phyloP scores from a whole-genome alignment of 1,140 invertebrate species.

The Trachymyrmex septentrionalis region DNA sequence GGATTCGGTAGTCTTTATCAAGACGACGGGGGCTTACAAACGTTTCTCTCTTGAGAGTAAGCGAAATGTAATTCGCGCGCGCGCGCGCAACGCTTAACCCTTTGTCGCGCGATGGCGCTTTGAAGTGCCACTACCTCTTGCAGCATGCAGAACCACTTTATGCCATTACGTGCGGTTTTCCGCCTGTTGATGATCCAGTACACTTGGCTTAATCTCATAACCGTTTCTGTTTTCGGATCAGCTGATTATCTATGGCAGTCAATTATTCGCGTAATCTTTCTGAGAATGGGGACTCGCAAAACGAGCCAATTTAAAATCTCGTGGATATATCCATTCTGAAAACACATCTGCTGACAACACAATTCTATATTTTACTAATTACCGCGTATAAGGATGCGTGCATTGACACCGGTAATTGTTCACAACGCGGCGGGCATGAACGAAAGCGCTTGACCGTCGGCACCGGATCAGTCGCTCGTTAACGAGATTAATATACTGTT shows the following conservation, averaged over 20 bases:
- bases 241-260: not conserved
- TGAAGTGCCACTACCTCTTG: constrained; percentile 36
- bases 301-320: not conserved
- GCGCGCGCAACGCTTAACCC: constrained; percentile 43
- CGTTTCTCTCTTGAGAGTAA: constrained; percentile 48
- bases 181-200: constrained; percentile 47
- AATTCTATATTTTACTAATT: not conserved
- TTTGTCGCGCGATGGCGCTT: constrained; percentile 50
- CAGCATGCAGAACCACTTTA: constrained; percentile 57
- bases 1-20: constrained; percentile 35
- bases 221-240: constrained; percentile 24
- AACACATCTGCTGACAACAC: not conserved
- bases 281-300: not conserved
- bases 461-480: constrained; percentile 31
- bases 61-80: constrained; percentile 47
- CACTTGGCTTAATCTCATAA: constrained; percentile 1
- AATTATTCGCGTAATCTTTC: not conserved
- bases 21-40: constrained; percentile 31
- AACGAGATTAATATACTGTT: constrained; percentile 63
- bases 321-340: too few species aligned
- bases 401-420: not conserved
- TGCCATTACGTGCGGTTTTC: constrained; percentile 42
- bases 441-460: constrained; percentile 32
- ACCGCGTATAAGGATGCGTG: not conserved
- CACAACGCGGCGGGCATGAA: not conserved